A percentile compares a stretch with the other conserved stretches of the same genome.
These are phyloP conservation scores for Catagonus wagneri DNA, from an alignment of 2,113 vertebrate genomes.

Conservation along the genomic window DNA sequence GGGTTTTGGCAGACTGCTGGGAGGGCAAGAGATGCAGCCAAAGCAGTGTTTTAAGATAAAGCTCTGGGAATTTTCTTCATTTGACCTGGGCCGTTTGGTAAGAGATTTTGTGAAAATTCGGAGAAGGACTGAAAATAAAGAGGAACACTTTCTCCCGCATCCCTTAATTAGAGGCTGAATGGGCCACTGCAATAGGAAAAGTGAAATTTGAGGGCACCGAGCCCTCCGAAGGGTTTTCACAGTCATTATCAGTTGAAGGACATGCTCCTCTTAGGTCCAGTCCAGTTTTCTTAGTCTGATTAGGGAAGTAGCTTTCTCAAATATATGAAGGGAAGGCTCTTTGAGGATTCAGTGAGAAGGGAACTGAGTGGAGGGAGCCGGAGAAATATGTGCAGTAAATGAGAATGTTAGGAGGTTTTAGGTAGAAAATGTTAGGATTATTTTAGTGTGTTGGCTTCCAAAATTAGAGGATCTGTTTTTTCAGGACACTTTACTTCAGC, in stretches of 20 bases:
- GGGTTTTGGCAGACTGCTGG: neutral
- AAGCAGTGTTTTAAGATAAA: neutral
- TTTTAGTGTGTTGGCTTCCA: neutral
- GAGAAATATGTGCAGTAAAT: neutral
- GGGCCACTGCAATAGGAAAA: neutral
- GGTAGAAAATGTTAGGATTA: neutral
- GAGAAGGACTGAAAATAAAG: neutral
- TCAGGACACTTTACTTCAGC: slow-evolving; percentile 98
- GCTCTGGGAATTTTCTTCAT: neutral
- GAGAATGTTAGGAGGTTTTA: neutral
- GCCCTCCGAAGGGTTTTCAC: neutral
- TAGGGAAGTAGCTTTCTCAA: neutral
- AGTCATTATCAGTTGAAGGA: neutral
- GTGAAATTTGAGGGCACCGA: neutral
- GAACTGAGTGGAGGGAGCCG: neutral
- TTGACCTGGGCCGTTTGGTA: neutral
- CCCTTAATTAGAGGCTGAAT: neutral
- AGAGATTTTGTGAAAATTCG: neutral
- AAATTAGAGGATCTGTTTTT: neutral
- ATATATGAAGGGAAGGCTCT: neutral
- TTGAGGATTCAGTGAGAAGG: neutral
- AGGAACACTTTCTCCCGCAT: neutral
- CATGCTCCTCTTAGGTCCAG: neutral
- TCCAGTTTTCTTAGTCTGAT: neutral
- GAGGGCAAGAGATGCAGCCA: neutral